Evolutionary conservation across 2,797 vertebrate species (phyloP).

Genomic region (Columba guinea): DNA sequence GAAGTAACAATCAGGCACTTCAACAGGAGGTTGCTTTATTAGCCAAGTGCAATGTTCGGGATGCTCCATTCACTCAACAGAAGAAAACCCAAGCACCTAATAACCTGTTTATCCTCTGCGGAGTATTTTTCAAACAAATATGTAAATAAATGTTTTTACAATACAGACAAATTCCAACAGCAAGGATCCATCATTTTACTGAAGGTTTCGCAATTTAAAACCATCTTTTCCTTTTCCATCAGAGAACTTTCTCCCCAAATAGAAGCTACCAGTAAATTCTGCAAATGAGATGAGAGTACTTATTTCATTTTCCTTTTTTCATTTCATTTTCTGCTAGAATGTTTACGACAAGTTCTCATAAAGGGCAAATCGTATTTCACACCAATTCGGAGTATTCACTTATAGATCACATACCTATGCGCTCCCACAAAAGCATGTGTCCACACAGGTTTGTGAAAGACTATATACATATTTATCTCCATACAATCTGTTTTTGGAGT

Average conservation of each 20-base stretch:
- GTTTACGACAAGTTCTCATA: neutral
- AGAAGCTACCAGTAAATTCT: neutral
- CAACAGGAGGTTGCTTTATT: neutral
- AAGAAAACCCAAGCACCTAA: neutral
- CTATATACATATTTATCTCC: neutral
- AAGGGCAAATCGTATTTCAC: neutral
- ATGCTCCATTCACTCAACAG: neutral
- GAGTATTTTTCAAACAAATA: neutral
- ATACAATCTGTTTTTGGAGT: neutral
- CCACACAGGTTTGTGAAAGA: conserved; percentile 7
- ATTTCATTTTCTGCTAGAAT: neutral
- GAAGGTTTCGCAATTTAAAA: neutral
- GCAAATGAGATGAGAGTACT: neutral
- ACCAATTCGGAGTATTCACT: neutral
- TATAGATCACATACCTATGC: neutral
- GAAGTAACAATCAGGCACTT: neutral
- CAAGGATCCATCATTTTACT: neutral
- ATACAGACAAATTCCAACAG: neutral
- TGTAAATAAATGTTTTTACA: neutral
- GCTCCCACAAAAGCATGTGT: neutral
- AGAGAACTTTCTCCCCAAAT: neutral
- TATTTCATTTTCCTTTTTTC: neutral
- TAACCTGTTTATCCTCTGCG: neutral
- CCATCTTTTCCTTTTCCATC: neutral
- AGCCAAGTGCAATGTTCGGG: neutral